These are phyloP conservation scores for Drosophila quadrilineata DNA, from an alignment of 1,140 invertebrate genomes.

Conservation along the genomic window DNA sequence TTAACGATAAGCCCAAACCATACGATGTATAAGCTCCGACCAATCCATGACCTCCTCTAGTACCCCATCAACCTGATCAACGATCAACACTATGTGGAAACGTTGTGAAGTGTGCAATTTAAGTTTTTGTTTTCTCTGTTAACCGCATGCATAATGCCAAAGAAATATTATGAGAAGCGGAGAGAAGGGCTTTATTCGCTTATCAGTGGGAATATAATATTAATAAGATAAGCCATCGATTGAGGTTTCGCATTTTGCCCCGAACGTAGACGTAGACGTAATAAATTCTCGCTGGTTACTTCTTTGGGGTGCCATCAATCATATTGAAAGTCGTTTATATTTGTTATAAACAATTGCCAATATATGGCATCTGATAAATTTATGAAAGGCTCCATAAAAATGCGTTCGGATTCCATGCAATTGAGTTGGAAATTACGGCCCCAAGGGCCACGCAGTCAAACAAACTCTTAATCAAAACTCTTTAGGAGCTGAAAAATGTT, in stretches of 20 bases:
- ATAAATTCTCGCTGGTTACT: conserved; percentile 3
- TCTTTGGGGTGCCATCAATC: conserved; percentile 48
- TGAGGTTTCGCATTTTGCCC: conserved; percentile 14
- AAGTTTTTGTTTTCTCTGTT: background rate
- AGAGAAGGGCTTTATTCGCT: background rate
- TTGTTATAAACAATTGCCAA: conserved; percentile 66
- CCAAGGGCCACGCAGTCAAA: no score
- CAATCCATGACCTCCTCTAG: no score
- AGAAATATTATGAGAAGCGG: no score
- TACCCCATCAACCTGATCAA: no score
- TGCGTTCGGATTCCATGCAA: conserved; percentile 6
- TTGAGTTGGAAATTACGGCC: conserved; percentile 24
- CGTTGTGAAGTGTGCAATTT: background rate
- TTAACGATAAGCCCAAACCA: conserved; percentile 52
- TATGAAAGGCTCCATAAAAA: conserved; percentile 40
- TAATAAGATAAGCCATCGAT: conserved; percentile 31
- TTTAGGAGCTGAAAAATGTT: background rate
- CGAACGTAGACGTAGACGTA: background rate
- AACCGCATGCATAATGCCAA: background rate
- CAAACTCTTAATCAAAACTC: conserved; percentile 22
- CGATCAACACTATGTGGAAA: no score
- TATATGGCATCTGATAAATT: conserved; percentile 60
- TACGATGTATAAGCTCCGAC: no score
- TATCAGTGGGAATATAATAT: background rate
- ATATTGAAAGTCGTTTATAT: conserved; percentile 61